Conservation (phyloP, 2,888 invertebrate genomes). For the Epistrophe grossulariae region DNA sequence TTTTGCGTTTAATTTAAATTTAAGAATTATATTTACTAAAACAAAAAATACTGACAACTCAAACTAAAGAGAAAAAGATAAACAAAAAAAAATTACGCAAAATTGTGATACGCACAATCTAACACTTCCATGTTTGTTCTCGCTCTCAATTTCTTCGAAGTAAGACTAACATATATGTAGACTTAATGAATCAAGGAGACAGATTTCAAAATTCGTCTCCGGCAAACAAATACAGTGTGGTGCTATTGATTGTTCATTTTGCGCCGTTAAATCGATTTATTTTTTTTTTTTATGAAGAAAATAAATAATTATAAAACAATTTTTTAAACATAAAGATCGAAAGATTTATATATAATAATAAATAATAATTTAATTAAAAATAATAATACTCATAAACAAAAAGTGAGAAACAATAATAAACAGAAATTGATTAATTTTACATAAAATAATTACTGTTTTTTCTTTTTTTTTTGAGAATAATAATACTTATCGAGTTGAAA, state of each 20-base stretch:
- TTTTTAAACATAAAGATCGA: slow-evolving; percentile 43
- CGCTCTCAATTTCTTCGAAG: too few relatives aligned
- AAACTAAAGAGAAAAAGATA: slow-evolving; percentile 33
- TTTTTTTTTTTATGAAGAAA: slow-evolving; percentile 53
- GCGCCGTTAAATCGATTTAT: slow-evolving; percentile 42
- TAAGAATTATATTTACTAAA: background rate
- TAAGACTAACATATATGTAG: too few relatives aligned
- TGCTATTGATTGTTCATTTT: background rate
- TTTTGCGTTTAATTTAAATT: slow-evolving; percentile 29
- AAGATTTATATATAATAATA: slow-evolving; percentile 41
- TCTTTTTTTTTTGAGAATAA: slow-evolving; percentile 1
- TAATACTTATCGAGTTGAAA: slow-evolving; percentile 18
- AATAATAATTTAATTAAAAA: slow-evolving; percentile 50
- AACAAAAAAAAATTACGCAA: slow-evolving; percentile 25
- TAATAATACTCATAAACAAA: slow-evolving; percentile 27
- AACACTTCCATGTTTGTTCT: background rate
- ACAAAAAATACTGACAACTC: background rate
- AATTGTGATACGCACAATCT: background rate
- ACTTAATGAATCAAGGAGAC: background rate
- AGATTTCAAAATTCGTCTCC: background rate
- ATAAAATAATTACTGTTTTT: slow-evolving; percentile 10
- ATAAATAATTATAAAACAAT: slow-evolving; percentile 52
- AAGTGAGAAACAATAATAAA: slow-evolving; percentile 14
- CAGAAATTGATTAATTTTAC: background rate
- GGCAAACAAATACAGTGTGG: background rate